Conservation (phyloP, 2,797 vertebrate species). For the Coranthus polyacanthus region DNA sequence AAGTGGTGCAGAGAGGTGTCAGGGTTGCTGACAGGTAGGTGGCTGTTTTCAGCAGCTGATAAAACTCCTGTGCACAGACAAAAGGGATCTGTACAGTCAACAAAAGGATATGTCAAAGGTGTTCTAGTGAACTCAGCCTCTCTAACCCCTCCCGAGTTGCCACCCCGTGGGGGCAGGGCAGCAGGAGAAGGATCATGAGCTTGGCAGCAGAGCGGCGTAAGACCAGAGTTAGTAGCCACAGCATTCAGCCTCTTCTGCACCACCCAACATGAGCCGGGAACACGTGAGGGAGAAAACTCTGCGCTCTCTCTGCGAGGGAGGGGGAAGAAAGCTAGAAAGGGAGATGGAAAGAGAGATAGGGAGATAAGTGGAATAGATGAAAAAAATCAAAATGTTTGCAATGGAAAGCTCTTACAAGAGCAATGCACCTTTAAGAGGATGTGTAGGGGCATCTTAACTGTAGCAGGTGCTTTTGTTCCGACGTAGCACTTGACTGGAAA, state of each 20-base stretch:
- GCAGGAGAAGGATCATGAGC: constrained; percentile 17
- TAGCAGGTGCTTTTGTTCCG: constrained; percentile 29
- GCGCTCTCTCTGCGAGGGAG: constrained; percentile 21
- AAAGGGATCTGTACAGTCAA: constrained; percentile 22
- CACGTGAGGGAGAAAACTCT: constrained; percentile 46
- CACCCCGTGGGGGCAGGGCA: constrained; percentile 22
- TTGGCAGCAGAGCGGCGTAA: constrained; percentile 40
- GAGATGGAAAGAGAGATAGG: constrained; percentile 41
- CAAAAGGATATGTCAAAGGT: constrained; percentile 54
- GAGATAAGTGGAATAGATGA: constrained; percentile 49
- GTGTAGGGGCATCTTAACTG: constrained; percentile 33
- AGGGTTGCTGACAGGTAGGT: constrained; percentile 31
- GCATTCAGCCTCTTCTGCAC: constrained; percentile 33
- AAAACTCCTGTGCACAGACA: constrained; percentile 21
- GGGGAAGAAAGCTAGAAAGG: constrained; percentile 9
- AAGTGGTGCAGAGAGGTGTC: constrained; percentile 22
- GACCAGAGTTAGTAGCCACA: constrained; percentile 40
- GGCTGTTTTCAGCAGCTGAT: constrained; percentile 44
- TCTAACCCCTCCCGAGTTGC: constrained; percentile 9
- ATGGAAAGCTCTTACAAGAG: constrained; percentile 55
- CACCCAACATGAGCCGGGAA: constrained; percentile 48
- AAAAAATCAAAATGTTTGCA: constrained; percentile 32
- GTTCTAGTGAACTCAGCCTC: constrained; percentile 24
- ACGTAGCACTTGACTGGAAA: constrained; percentile 30
- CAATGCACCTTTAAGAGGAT: constrained; percentile 34